These are phyloP conservation scores for Melanitta fusca DNA, from an alignment of 2,797 vertebrate genomes.

Conservation along the genomic window DNA sequence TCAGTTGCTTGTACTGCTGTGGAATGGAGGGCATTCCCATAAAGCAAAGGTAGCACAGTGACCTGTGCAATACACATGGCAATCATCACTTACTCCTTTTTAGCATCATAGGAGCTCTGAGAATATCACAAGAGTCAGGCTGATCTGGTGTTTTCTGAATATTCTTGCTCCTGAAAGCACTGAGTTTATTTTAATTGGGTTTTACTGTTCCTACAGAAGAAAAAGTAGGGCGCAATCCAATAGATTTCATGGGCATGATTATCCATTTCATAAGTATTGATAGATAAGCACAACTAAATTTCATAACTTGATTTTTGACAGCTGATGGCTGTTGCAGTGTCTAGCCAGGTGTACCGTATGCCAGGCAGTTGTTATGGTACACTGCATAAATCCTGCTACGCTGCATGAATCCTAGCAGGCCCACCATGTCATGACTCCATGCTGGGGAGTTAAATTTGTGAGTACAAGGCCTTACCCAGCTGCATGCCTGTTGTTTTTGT, in stretches of 20 bases:
- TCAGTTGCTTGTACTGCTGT: neutral
- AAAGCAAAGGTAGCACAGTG: neutral
- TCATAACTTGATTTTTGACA: neutral
- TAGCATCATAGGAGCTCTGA: neutral
- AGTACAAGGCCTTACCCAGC: neutral
- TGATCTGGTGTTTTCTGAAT: neutral
- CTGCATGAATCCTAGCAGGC: accelerated
- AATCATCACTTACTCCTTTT: neutral
- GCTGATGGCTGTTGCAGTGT: neutral
- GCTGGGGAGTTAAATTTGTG: neutral
- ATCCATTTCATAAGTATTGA: neutral
- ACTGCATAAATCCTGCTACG: accelerated
- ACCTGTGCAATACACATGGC: neutral
- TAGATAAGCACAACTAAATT: neutral
- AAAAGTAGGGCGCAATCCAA: neutral
- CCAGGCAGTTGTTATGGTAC: accelerated
- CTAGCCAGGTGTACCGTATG: neutral
- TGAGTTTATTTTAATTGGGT: neutral
- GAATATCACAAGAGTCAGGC: neutral
- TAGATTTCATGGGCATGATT: neutral
- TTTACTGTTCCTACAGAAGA: neutral
- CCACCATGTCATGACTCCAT: accelerated
- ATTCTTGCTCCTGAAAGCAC: neutral
- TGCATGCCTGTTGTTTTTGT: neutral
- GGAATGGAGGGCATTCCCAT: neutral